Evolutionary conservation across 2,113 vertebrate species (phyloP), one percentile per base, ranked within the genome.

Genomic region (Trogon surrucura): DNA sequence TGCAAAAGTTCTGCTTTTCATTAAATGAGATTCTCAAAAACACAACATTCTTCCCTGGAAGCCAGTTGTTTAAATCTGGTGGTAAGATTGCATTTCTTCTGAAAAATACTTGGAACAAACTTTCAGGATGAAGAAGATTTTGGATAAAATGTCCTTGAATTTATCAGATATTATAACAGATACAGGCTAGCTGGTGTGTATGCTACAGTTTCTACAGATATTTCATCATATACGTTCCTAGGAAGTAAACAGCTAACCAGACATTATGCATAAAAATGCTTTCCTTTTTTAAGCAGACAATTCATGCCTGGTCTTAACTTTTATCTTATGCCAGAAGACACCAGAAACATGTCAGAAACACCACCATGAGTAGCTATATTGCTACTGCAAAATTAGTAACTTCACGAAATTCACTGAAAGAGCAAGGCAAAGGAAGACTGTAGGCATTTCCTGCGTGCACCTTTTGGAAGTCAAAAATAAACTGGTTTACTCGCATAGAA

Each of bases 131-230:
- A 89, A 36, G 29, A 34, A 13, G 34, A 70, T 67, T 89, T 80
- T 77, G 62, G 78, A 94, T 89, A 78, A 36, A 11, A 78, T 67
- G 38, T 45, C 72, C 66, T 86, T 90, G 44, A 95, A 91, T 89
- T 93, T 58, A 92, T 85, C 41, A 92, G 38, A 22, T 51, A 47
- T 44, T 85, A 41, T 16, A 23, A 80, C 6, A 90, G 6, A 72
- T 47, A 86, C 6, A 92, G 32, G 11, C 23, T 74, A 41, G 53
- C 7, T 23, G 29, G 5, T 51, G 70, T 5, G 21, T 32, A 36
- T 22, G 27, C 62, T 62, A 34, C 29, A 27, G 87, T 30, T 80
- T 38, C 51, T 45, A 72, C 38, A 82, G 73, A 48, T 77, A 45
- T 27, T 80, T 85, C 29, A 60, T 56, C 3, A 50, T 7, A 48